Base-by-base conservation (phyloP, 2,113 vertebrate genomes). In the Tupaia chinensis region DNA sequence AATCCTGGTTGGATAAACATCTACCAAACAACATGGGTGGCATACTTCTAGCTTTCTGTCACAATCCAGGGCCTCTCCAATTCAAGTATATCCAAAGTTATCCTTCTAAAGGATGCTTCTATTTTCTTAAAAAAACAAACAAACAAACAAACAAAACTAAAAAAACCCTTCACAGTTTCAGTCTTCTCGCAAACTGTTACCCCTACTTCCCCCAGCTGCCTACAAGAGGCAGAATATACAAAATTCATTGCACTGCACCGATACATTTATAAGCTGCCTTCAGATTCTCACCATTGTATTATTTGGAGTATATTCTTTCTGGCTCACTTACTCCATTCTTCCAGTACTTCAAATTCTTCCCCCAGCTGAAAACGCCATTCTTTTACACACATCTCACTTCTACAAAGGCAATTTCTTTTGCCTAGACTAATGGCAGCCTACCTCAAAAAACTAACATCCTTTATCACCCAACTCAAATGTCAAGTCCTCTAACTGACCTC, bases 291-390 rank as follows among this genome's bases (percentile, higher is more conserved):
- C 32, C 25, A 27, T 53, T 12, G 5, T 17, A 58, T 54, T 29
- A 14, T 72, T 83, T 85, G 10, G 65, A 27, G 53, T 22, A 19
- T 29, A 17, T 80, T 94, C 60, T 65, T 76, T 61, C 15, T 85
- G 44, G 44, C 29, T 76, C 61, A 95, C 93, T 96, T 79, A 96
- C 84, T 87, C 80, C 87, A 85, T 97, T 94, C n/a, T 88, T 32
- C n/a, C 95, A 68, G 19, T 54, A 77, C 27, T 70, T 94, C 72
- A 22, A 95, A 53, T 79, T 78, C 58, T 60, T 86, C 69, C n/a
- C 4, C 23, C 53, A 68, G 72, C 27, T 54, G n/a, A n/a, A 88
- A 87, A 65, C 44, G 25, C 4, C 27, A 92, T 74, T 94, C 32
- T 66, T 69, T 84, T 34, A 25, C 0, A 11, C 14, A 73, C 32